These are phyloP conservation scores for Pseudopodoces humilis DNA, from an alignment of 2,113 vertebrate species.

Conservation along the genomic window DNA sequence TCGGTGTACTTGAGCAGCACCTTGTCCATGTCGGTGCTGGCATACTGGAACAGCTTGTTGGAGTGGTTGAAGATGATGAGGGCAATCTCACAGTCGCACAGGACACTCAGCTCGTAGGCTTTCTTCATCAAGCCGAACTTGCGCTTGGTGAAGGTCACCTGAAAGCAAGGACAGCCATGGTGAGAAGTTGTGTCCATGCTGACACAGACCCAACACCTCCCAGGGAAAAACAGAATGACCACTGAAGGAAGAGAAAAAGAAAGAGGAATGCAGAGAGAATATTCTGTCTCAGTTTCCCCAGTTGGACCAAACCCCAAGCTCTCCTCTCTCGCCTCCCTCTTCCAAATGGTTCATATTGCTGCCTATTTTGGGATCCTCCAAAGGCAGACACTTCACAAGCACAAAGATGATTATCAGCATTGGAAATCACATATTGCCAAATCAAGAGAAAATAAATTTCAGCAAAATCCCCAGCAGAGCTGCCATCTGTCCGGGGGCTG, in stretches of 20 bases:
- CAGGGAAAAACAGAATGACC: not conserved
- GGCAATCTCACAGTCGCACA: slow-evolving; percentile 73
- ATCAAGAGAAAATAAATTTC: slow-evolving; percentile 22
- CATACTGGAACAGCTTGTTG: slow-evolving; percentile 96
- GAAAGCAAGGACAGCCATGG: not conserved
- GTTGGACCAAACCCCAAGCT: not conserved
- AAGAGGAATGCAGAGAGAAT: not conserved
- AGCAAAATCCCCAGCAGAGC: slow-evolving; percentile 43
- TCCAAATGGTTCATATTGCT: accelerated
- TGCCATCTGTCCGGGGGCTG: slow-evolving; percentile 47
- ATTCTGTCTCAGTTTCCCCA: not conserved
- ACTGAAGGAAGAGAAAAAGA: not conserved
- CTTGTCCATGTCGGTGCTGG: slow-evolving; percentile 98
- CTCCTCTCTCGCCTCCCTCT: not conserved
- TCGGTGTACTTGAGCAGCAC: slow-evolving; percentile 95
- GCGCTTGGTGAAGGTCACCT: slow-evolving; percentile 82
- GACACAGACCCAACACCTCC: not conserved
- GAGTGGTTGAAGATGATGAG: slow-evolving; percentile 85
- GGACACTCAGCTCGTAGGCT: slow-evolving; percentile 91
- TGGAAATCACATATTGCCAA: slow-evolving; percentile 31
- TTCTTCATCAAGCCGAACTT: slow-evolving; percentile 99
- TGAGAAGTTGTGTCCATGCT: not conserved
- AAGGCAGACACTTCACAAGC: slow-evolving; percentile 5
- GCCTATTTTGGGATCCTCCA: slow-evolving; percentile 5
- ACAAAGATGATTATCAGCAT: not conserved